Base-by-base conservation (phyloP, 2,888 invertebrate genomes). In the Stramonita haemastoma region DNA sequence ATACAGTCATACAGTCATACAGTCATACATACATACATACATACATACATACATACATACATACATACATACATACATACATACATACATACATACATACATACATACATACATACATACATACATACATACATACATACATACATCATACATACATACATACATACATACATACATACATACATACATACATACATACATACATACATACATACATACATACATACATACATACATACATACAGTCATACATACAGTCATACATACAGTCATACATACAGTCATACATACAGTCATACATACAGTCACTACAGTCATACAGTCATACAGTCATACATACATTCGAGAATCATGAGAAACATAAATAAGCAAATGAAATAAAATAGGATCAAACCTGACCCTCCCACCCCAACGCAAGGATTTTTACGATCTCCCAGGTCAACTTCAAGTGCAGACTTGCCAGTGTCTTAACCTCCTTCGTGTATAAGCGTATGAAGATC, bases 1-100 rank as follows among this genome's bases (percentile, higher is more conserved):
- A 83, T 46, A 36, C 36, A 46, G 26, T 4, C 83, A 34, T 34
- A 34, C 79, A 79, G 8, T 34, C 79, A 79, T 32, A 79, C 6
- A 79, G 8, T 34, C 79, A 79, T 32, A 79, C 79, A 79, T 32
- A 34, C 79, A 79, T 32, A 34, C 79, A 79, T 17, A 79, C 79
- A 79, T 32, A 79, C 79, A 79, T 32, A 19, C 79, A 79, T 32
- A 79, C 79, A 79, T 34, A 79, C 79, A 79, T 32, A 79, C 79
- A 79, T 32, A 79, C 79, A 79, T 8, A 73, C 73, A 73, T 26
- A 73, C 73, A 73, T 26, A 73, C 73, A 79, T 32, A 34, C 79
- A 79, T 34, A 79, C 79, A 79, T 32, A 79, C 79, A 79, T 19
- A 79, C 79, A 34, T 22, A 15, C 32, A 8, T 5, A 79, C 32